phyloP scores from a whole-genome alignment of 1,140 invertebrate genomes.

The Melipona quadrifasciata region DNA sequence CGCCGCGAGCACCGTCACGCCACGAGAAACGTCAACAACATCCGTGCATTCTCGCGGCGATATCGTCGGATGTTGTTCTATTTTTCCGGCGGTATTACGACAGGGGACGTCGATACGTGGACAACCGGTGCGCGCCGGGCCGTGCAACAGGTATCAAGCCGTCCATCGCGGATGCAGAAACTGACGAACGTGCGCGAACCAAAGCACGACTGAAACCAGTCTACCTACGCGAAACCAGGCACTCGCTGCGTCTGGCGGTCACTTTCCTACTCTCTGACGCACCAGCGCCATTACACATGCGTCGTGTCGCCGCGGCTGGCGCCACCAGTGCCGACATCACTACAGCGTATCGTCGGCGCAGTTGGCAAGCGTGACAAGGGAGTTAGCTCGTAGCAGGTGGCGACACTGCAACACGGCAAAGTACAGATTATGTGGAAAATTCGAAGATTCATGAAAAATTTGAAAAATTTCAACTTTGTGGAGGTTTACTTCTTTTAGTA shows the following conservation, averaged over 20 bases:
- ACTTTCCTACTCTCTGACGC: background rate
- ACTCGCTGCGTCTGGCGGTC: slow-evolving; percentile 43
- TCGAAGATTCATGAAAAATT: too few relatives aligned
- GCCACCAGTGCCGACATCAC: background rate
- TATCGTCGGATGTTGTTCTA: background rate
- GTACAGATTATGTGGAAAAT: too few relatives aligned
- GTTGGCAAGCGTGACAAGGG: background rate
- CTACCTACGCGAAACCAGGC: slow-evolving; percentile 40
- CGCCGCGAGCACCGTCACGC: slow-evolving; percentile 38
- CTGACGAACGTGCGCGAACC: slow-evolving; percentile 40
- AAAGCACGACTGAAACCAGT: slow-evolving; percentile 21
- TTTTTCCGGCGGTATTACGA: slow-evolving; percentile 14
- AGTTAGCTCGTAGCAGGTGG: too few relatives aligned
- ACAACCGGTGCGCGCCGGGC: slow-evolving; percentile 32
- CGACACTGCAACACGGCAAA: too few relatives aligned
- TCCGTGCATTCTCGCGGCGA: slow-evolving; percentile 35
- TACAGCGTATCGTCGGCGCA: too few relatives aligned
- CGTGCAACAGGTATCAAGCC: slow-evolving; percentile 57
- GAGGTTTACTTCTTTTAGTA: too few relatives aligned
- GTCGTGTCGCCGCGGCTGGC: background rate
- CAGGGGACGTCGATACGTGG: slow-evolving; percentile 12
- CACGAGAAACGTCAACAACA: slow-evolving; percentile 56
- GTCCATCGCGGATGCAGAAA: slow-evolving; percentile 42
- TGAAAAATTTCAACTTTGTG: too few relatives aligned
- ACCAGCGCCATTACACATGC: slow-evolving; percentile 36